Percentiles rank a stretch among this genome's conserved stretches.
phyloP scores from a whole-genome alignment of 2,113 vertebrate species.

The Arizona elegans region DNA sequence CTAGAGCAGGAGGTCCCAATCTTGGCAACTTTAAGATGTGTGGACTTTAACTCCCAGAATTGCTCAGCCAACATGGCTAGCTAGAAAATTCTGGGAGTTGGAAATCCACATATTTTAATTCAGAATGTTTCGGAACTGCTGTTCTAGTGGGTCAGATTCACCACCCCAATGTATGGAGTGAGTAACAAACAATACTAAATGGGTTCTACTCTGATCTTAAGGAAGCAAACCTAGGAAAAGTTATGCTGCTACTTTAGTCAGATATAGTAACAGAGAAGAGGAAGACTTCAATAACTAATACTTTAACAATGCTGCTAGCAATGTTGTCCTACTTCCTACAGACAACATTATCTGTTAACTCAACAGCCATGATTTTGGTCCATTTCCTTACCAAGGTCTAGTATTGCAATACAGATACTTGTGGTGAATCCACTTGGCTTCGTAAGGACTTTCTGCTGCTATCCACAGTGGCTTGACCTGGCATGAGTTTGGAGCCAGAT shows the following conservation, averaged over 20 bases:
- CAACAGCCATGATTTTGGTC: neutral
- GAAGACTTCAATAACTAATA: neutral
- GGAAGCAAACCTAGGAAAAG: neutral
- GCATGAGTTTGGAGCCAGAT: neutral
- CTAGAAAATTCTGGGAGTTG: neutral
- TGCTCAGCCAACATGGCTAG: too few relatives aligned
- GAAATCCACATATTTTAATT: neutral
- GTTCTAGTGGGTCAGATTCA: neutral
- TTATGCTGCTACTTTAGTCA: neutral
- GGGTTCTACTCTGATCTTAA: neutral
- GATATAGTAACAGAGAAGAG: neutral
- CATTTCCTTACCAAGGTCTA: slow-evolving; percentile 61
- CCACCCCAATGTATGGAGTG: neutral
- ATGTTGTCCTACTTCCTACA: neutral
- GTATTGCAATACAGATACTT: slow-evolving; percentile 56
- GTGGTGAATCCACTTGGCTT: slow-evolving; percentile 56
- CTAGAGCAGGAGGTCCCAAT: neutral
- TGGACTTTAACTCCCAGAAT: neutral
- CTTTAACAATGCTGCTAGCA: neutral
- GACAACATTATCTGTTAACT: neutral
- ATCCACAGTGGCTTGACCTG: slow-evolving; percentile 12
- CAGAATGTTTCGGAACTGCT: neutral
- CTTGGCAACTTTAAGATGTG: neutral
- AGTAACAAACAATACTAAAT: neutral
- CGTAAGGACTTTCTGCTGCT: slow-evolving; percentile 24